Percentiles rank a stretch among this genome's conserved stretches.
These are phyloP conservation scores for Zygogramma bicolorata DNA, from an alignment of 2,888 invertebrate genomes.

Conservation along the genomic window DNA sequence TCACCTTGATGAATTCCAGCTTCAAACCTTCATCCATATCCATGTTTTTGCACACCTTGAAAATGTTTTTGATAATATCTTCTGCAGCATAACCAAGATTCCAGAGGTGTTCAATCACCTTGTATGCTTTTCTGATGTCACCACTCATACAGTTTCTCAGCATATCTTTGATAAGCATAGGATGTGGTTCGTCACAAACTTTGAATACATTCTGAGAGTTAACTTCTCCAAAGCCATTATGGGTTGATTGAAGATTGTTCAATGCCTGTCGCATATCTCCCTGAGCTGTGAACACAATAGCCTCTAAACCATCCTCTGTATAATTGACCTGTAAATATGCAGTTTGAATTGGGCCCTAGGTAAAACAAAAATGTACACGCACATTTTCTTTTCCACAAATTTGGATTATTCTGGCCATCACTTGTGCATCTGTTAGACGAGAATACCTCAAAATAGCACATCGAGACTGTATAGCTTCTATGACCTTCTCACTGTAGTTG, in stretches of 20 bases:
- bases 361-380: conserved; percentile 43
- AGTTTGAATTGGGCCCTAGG: too few species aligned
- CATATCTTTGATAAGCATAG: conserved; percentile 92
- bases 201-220: conserved; percentile 95
- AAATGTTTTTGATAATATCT: conserved; percentile 95
- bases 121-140: conserved; percentile 88
- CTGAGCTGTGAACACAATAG: conserved; percentile 97
- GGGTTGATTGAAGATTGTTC: conserved; percentile 96
- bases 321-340: conserved; percentile 74
- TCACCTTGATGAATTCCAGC: conserved; percentile 80
- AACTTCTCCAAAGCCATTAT: conserved; percentile 92
- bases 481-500: conserved; percentile 98
- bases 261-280: conserved; percentile 98
- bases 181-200: conserved; percentile 99
- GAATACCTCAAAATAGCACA: conserved; percentile 97
- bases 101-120: conserved; percentile 88
- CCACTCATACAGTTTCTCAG: conserved; percentile 83
- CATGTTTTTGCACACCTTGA: conserved; percentile 91
- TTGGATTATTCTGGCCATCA: conserved; percentile 84
- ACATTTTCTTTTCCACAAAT: conserved; percentile 83
- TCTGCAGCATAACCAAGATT: conserved; percentile 95
- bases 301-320: conserved; percentile 93
- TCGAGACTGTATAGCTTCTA: conserved; percentile 98
- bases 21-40: conserved; percentile 85
- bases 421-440: conserved; percentile 89